Base-by-base conservation (phyloP, 2,797 vertebrate species). In the Holocentrus rufus region DNA sequence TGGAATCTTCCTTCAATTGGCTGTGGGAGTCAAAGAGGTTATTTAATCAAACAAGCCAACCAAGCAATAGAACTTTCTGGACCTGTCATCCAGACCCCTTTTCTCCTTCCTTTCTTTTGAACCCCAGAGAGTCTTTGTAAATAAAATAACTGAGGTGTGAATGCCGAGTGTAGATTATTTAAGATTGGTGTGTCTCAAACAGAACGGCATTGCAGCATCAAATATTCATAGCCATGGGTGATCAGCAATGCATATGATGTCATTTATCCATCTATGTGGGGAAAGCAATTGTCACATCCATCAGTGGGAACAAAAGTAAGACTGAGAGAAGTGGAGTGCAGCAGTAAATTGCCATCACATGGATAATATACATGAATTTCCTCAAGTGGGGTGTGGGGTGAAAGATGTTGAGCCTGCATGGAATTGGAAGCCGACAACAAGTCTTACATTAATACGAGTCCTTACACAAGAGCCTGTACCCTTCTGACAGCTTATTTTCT, bases 371-470 rank as follows among this genome's bases (percentile, higher is more conserved):
- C 80, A 87, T 86, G 88, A 81, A 90, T 91, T 90, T 92, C 85
- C 82, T 76, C 54, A 83, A 88, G 88, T 85, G 80, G 74, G 78
- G 80, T 78, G 55, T 82, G 88, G 89, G 89, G 89, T 93, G 88
- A 93, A 90, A 87, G 86, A 92, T 91, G 87, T 88, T 83, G 81
- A 63, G 63, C 74, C 83, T 71, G 82, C 59, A 63, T 90, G 78
- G 89, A 92, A 92, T 91, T 90, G 88, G 85, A 92, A 85, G 87
- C 88, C 86, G 85, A 86, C 82, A 8, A 78, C 83, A 86, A 79
- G 82, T 83, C 84, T 90, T 91, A 91, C 90, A 91, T 92, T 91
- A 93, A 92, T 87, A 90, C 89, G 81, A 89, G 56, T 91, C 76
- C 83, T 90, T 82, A 85, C 82, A 90, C 84, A 84, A 88, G 79